Base-by-base conservation (phyloP, 2,888 invertebrate species). In the Macrostomum cliftonense region DNA sequence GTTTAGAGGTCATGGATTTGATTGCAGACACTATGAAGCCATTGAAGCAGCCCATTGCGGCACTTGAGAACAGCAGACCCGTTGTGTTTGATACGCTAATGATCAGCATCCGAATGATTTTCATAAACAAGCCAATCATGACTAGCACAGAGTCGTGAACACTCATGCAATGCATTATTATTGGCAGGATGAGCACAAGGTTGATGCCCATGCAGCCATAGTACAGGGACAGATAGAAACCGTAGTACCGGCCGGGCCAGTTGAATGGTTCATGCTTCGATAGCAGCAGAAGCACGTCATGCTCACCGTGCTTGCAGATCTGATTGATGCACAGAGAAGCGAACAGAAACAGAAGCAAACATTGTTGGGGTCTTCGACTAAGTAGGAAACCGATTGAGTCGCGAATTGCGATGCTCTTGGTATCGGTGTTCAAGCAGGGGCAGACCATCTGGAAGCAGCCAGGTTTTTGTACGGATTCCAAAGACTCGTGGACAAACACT, bases 181-280 rank as follows among this genome's bases (percentile, higher is more conserved):
- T 48, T 0, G 69, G 69, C 12, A 67, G 58, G 1, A 68, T 48
- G 17, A 65, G 47, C 40, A 67, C 55, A 11, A 67, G 57, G 47
- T 61, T 61, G 5, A 65, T 19, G 0, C 67, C 68, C 60, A 68
- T 63, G 12, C 61, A 59, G 1, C 64, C 65, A 53, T 67, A 68
- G 55, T 67, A 67, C 2, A 62, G 50, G 2, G 68, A 64, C 44
- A 67, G 52, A 4, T 68, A 57, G 50, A 65, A 68, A 9, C 66
- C 67, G 51, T 68, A 68, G 42, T 53, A 20, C 1, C 63, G 59
- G 47, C 61, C 57, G 7, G 55, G 53, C 67, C 67, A 67, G 54
- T 54, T 57, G 9, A 68, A 53, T 0, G 68, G 68, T 14, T 57
- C 49, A 19, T 59, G 57, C 47, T 60, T 56, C 1, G 65, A 64